phyloP scores from a whole-genome alignment of 1,140 invertebrate species.

The Propsilocerus akamusi region DNA sequence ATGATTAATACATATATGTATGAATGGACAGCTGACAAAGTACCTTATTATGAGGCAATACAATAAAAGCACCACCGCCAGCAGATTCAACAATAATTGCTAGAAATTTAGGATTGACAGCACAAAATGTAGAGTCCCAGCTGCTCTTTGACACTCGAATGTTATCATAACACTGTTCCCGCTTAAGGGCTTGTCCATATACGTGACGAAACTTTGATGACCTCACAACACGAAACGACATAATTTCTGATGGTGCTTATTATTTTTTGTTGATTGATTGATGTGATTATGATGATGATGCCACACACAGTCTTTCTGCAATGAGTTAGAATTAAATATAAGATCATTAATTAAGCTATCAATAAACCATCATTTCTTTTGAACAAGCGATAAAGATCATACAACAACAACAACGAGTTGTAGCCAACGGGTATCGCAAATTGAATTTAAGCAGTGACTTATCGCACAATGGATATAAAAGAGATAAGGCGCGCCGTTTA shows the following conservation, averaged over 20 bases:
- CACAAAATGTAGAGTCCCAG: slow-evolving; percentile 97
- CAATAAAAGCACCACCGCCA: slow-evolving; percentile 96
- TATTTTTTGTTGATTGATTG: neutral
- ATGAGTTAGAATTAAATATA: too few relatives aligned
- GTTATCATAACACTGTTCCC: slow-evolving; percentile 98
- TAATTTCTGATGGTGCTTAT: slow-evolving; percentile 23
- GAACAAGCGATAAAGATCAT: too few relatives aligned
- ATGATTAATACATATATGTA: too few relatives aligned
- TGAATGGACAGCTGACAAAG: slow-evolving; percentile 12
- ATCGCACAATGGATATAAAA: too few relatives aligned
- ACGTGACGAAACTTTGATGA: slow-evolving; percentile 98
- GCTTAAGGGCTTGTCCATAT: slow-evolving; percentile 88
- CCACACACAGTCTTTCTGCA: too few relatives aligned
- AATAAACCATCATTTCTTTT: too few relatives aligned
- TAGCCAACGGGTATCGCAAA: too few relatives aligned
- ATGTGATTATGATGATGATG: too few relatives aligned
- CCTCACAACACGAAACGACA: slow-evolving; percentile 91
- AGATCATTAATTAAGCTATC: too few relatives aligned
- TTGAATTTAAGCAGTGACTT: too few relatives aligned
- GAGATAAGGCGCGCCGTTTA: too few relatives aligned
- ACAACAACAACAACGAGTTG: too few relatives aligned
- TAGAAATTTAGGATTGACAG: slow-evolving; percentile 97
- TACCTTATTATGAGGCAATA: slow-evolving; percentile 92
- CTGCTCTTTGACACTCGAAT: slow-evolving; percentile 95
- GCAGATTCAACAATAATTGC: slow-evolving; percentile 98